phyloP scores from a whole-genome alignment of 2,113 vertebrate genomes.

The Arizona elegans region DNA sequence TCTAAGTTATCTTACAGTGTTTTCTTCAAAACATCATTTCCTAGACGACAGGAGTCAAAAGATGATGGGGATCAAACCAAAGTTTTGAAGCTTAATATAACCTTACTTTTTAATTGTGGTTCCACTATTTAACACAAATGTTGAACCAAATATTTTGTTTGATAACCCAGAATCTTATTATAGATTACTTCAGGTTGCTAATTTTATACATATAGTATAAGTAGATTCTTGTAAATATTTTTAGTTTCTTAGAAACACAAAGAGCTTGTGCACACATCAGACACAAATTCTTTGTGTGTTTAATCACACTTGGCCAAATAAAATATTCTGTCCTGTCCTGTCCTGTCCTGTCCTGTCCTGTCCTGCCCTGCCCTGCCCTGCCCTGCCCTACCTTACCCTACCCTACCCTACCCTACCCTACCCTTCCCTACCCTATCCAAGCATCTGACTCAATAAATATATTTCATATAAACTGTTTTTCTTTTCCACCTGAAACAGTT shows the following conservation, averaged over 20 bases:
- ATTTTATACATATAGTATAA: background rate
- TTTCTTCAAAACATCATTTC: background rate
- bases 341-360: too few relatives aligned
- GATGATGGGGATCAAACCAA: background rate
- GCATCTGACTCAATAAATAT: background rate
- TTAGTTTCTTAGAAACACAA: background rate
- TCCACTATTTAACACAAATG: constrained; percentile 5
- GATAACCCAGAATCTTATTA: background rate
- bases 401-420: too few relatives aligned
- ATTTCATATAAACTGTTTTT: constrained; percentile 24
- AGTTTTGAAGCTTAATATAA: background rate
- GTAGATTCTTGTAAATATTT: background rate
- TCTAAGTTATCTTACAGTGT: background rate
- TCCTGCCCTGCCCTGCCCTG: too few relatives aligned
- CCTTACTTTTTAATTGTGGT: background rate
- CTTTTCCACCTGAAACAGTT: constrained; percentile 31
- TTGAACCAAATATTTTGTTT: constrained; percentile 21
- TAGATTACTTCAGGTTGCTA: background rate
- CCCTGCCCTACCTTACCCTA: too few relatives aligned
- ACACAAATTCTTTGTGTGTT: background rate
- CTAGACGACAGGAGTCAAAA: background rate
- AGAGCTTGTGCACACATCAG: background rate
- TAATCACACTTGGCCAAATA: background rate
- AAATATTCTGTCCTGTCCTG: background rate
- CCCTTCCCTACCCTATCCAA: background rate